Evolutionary conservation across 64 coral and sea anemone genomes (phyloP), one percentile per base, ranked within the genome.

Genomic region (Porites lutea): DNA sequence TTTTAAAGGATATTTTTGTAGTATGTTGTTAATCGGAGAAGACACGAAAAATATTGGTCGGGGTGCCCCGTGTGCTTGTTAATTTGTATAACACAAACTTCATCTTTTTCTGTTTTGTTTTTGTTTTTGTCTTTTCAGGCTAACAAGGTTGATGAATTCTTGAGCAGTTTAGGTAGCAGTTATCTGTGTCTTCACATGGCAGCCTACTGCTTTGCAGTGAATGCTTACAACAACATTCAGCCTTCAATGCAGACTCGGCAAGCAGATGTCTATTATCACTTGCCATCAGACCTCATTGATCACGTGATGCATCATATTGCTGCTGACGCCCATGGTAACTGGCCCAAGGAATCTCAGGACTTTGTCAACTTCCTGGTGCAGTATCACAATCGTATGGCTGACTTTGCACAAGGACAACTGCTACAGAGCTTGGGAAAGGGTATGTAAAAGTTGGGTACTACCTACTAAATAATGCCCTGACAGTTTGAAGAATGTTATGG

Each of bases 351-450:
- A 48, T 18, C 88, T 10, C 94, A 96, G 58, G 15, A 50, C 44
- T 83, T 85, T 13, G 55, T 79, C 14, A 53, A 64, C 19, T 90
- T 85, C 71, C 64, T 98, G 16, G 63, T 83, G 21, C 90, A 77
- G 72, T 92, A 92, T 79, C 90, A 99, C 72, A 92, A 93, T n/a
- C 97, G 96, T 79, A 93, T 99, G 94, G 83, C 95, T 50, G 97
- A 99, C 85, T 96, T 99, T 88, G 71, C 88, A 3, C 97, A 99
- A 47, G 97, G 94, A 16, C 82, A 95, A 61, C 80, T 99, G 55
- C 94, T 99, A 46, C 97, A 94, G 48, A 93, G 91, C 61, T 49
- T 99, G 27, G 97, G 97, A 49, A 87, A 95, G 79, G 97, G 97
- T 99, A 88, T 73, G 60, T 72, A 1, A 67, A 6, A 4, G 8